Evolutionary conservation across 1,140 invertebrate species (phyloP).

Genomic region (Musca vetustissima): DNA sequence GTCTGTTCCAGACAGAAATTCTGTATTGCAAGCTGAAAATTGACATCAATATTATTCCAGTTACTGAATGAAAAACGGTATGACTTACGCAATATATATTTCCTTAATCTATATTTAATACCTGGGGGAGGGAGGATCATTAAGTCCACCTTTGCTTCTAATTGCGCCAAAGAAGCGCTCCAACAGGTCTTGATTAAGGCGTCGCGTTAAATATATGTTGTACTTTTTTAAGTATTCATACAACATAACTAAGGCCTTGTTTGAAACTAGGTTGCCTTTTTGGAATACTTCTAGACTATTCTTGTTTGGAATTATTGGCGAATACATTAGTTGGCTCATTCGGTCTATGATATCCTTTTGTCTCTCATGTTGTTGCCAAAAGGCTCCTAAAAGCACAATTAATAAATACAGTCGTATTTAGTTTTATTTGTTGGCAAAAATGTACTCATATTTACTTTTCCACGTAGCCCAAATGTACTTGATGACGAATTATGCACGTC

Average conservation of each 20-base stretch:
- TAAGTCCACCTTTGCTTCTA: constrained; percentile 34
- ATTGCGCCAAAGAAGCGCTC: constrained; percentile 43
- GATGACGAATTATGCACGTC: constrained; percentile 7
- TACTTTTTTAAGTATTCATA: constrained; percentile 10
- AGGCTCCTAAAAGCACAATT: background rate
- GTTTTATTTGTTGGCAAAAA: no score
- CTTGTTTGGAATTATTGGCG: background rate
- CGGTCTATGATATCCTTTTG: no score
- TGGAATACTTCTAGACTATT: constrained; percentile 1
- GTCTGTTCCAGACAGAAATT: background rate
- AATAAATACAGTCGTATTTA: background rate
- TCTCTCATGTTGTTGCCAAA: background rate
- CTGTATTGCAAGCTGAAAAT: background rate
- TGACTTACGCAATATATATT: background rate
- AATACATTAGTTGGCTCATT: constrained; percentile 7
- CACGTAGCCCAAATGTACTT: background rate
- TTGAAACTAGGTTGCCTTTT: constrained; percentile 12
- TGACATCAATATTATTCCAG: no score
- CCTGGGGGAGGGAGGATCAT: constrained; percentile 38
- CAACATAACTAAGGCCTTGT: constrained; percentile 1
- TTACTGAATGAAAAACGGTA: background rate
- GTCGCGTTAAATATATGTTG: constrained; percentile 31
- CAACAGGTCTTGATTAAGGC: constrained; percentile 42
- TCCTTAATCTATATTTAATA: constrained; percentile 36
- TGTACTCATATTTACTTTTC: no score